These are phyloP conservation scores for Phragmatobia fuliginosa DNA, from an alignment of 2,888 invertebrate genomes.

Conservation along the genomic window DNA sequence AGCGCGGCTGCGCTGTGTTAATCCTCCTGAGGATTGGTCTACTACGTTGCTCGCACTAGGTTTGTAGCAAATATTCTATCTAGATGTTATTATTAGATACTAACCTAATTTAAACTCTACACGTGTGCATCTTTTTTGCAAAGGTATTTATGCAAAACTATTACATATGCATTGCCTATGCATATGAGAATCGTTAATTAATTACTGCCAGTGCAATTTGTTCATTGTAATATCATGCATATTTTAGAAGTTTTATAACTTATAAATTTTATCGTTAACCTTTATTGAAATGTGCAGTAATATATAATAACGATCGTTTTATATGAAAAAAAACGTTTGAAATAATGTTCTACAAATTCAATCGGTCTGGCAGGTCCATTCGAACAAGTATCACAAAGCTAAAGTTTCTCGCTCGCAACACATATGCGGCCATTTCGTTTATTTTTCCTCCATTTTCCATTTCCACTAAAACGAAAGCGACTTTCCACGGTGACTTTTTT, in stretches of 20 bases:
- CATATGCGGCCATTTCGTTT: slow-evolving; percentile 77
- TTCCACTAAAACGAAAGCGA: slow-evolving; percentile 81
- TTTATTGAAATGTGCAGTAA: background rate
- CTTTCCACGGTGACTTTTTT: slow-evolving; percentile 81
- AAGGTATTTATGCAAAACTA: background rate
- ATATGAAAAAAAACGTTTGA: background rate
- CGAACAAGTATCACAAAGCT: slow-evolving; percentile 60
- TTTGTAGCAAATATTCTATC: slow-evolving; percentile 43
- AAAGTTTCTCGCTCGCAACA: slow-evolving; percentile 68
- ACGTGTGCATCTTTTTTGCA: slow-evolving; percentile 21
- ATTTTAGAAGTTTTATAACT: background rate
- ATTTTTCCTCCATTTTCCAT: slow-evolving; percentile 79
- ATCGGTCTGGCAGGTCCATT: slow-evolving; percentile 39
- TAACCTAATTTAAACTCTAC: slow-evolving; percentile 34
- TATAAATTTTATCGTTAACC: background rate
- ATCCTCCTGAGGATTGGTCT: slow-evolving; percentile 62
- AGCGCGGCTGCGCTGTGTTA: slow-evolving; percentile 57
- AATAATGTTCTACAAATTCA: slow-evolving; percentile 4
- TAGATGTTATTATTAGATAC: background rate
- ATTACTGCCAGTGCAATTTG: slow-evolving; percentile 16
- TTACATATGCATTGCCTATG: background rate
- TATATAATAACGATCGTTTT: background rate
- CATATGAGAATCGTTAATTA: slow-evolving; percentile 12
- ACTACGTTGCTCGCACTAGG: slow-evolving; percentile 41
- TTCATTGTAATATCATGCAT: background rate